Evolutionary conservation across 2,797 vertebrate genomes (phyloP), one percentile per base, ranked within the genome.

Genomic region (Distichodus sexfasciatus): DNA sequence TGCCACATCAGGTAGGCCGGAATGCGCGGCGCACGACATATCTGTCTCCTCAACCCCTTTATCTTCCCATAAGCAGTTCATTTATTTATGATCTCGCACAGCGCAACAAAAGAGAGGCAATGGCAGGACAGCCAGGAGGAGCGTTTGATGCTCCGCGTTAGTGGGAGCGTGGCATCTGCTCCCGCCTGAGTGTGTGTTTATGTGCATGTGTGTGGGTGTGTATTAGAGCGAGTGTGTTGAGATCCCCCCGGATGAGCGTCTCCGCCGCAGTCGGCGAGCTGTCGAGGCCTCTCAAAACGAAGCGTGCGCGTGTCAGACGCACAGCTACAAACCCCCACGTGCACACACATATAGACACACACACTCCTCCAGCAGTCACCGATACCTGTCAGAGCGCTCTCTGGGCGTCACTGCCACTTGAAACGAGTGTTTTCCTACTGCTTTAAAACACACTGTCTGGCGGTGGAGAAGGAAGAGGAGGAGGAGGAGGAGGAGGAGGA

Each of bases 1-100:
- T 84, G 78, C 81, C 84, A 83, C 76, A 85, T 86, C 81, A 83
- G 81, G 79, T 84, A 84, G 78, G 83, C 82, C 78, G 77, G 81
- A 84, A 86, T 81, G 81, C 83, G 81, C 80, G 31, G 55, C 41
- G 26, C 53, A 48, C 58, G 80, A 84, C 78, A 83, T 81, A 82
- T 81, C 83, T 88, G 85, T 88, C 87, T 87, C 64, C 78, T 81
- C 73, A 66, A 75, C 70, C 75, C 79, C 84, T 90, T 90, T 80
- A 88, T 89, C 84, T 87, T 78, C 68, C 80, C 83, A 82, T 84
- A 84, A 85, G 82, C 82, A 82, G 84, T 87, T 88, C 80, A 90
- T 87, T 88, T 89, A 89, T 91, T 88, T 87, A 89, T 87, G 86
- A 87, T 76, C 33, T 41, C 46, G 66, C 50, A 21, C 58, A 55